Evolutionary conservation across 2,888 invertebrate species (phyloP).

Genomic region (Aporophyla nigra): DNA sequence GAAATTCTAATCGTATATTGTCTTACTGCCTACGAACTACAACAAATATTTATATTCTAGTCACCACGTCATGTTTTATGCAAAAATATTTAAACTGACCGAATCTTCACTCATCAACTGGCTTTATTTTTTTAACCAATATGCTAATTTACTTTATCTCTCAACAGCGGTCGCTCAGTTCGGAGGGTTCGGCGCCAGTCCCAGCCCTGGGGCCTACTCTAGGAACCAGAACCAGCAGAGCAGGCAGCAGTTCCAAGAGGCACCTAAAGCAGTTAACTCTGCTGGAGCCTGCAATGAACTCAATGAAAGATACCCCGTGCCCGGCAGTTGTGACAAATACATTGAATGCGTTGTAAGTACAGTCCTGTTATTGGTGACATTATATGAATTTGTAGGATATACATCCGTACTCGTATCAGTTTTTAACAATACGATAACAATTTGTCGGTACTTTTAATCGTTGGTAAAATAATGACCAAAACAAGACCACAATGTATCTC

Average conservation of each 20-base stretch:
- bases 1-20: slow-evolving; percentile 23
- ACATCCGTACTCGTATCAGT: neutral
- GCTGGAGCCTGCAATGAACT: slow-evolving; percentile 91
- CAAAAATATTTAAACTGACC: neutral
- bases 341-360: slow-evolving; percentile 92
- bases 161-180: slow-evolving; percentile 78
- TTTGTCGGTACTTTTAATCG: neutral
- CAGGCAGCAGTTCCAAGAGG: slow-evolving; percentile 58
- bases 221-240: slow-evolving; percentile 58
- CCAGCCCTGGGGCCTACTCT: slow-evolving; percentile 42
- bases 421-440: neutral
- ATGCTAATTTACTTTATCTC: slow-evolving; percentile 21
- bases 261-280: slow-evolving; percentile 53
- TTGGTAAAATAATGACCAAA: neutral
- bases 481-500: neutral
- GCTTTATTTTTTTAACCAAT: neutral
- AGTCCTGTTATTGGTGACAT: no score
- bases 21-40: neutral
- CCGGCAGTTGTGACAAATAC: slow-evolving; percentile 94
- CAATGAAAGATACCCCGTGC: slow-evolving; percentile 93
- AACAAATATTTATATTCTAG: slow-evolving; percentile 22
- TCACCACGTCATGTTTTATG: slow-evolving; percentile 5
- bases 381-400: neutral
- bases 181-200: slow-evolving; percentile 51
- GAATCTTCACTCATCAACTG: neutral